Evolutionary conservation across 2,888 invertebrate genomes (phyloP).

Genomic region (Orthosia gothica): DNA sequence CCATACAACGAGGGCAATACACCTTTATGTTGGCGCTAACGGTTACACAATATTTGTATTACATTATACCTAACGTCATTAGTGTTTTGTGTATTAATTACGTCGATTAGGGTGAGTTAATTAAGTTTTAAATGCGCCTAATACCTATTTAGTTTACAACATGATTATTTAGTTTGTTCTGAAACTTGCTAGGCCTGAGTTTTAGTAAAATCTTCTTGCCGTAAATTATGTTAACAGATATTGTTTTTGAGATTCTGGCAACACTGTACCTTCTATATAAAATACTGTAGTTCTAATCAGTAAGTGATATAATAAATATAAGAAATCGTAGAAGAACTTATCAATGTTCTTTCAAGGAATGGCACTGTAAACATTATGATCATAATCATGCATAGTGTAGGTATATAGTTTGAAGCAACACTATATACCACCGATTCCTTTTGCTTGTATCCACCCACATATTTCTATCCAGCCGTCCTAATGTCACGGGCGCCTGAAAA

Average conservation of each 20-base stretch:
- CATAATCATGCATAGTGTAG: too few species aligned
- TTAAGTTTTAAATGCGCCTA: slow-evolving; percentile 41
- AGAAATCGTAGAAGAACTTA: background rate
- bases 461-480: slow-evolving; percentile 17
- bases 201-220: background rate
- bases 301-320: background rate
- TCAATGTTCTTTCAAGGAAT: background rate
- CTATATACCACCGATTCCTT: background rate
- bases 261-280: background rate
- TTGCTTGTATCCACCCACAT: slow-evolving; percentile 5
- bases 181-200: slow-evolving; percentile 1
- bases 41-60: slow-evolving; percentile 58
- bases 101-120: slow-evolving; percentile 37
- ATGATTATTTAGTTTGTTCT: slow-evolving; percentile 13
- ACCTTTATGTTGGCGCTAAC: slow-evolving; percentile 57
- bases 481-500: slow-evolving; percentile 23
- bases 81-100: slow-evolving; percentile 60
- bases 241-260: background rate
- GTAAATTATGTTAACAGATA: background rate
- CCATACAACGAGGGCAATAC: slow-evolving; percentile 63
- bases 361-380: too few species aligned
- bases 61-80: slow-evolving; percentile 58
- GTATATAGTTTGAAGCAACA: background rate
- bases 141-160: slow-evolving; percentile 9
- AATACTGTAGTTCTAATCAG: background rate